These are phyloP conservation scores for Hippasteria phrygiana DNA, from an alignment of 53 echinoderm and acorn worm species.

Conservation along the genomic window DNA sequence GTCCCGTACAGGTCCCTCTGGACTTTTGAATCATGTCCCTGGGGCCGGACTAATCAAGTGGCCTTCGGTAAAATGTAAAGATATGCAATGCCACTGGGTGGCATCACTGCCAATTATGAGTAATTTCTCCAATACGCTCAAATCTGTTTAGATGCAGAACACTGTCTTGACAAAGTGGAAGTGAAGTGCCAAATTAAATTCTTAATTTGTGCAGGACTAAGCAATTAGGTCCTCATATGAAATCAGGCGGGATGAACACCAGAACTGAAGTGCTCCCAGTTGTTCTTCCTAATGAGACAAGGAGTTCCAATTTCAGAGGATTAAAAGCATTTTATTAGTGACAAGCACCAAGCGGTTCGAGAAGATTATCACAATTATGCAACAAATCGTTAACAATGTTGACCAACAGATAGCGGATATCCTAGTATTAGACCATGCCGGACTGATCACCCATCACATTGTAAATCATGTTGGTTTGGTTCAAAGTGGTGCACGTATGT, in stretches of 20 bases:
- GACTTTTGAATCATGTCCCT: neutral
- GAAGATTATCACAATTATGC: too few species aligned
- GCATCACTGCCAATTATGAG: neutral
- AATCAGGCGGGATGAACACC: neutral
- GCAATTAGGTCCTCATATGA: neutral
- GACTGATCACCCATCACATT: too few species aligned
- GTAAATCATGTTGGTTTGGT: too few species aligned
- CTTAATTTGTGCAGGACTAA: neutral
- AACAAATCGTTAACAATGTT: too few species aligned
- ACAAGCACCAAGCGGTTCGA: too few species aligned
- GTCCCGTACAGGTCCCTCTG: neutral
- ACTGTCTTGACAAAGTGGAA: conserved; percentile 5
- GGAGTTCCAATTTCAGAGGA: neutral
- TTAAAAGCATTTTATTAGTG: too few species aligned
- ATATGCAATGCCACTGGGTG: neutral
- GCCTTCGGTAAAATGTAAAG: neutral
- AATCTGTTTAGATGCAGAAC: conserved; percentile 13
- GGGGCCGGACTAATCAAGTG: neutral
- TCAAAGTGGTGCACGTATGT: too few species aligned
- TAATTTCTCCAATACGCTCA: conserved; percentile 15
- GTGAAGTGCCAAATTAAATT: conserved; percentile 13
- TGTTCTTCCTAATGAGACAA: neutral
- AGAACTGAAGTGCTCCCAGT: neutral
- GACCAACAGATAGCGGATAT: too few species aligned
- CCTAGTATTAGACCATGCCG: too few species aligned